phyloP scores from a whole-genome alignment of 2,888 invertebrate species.

The Tortrix viridana region DNA sequence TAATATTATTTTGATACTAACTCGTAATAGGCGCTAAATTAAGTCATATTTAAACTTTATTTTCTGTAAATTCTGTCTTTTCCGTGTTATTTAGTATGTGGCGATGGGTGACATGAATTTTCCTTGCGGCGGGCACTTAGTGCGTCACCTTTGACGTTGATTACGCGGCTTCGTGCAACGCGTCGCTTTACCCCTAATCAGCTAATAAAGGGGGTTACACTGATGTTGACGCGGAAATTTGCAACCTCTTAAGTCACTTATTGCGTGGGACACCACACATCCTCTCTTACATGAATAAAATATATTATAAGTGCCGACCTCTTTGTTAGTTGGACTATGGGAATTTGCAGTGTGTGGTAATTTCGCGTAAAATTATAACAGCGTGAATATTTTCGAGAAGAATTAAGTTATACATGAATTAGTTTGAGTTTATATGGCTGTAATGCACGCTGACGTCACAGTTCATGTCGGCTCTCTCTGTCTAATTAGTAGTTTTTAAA shows the following conservation, averaged over 20 bases:
- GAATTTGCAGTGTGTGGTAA: constrained; percentile 3
- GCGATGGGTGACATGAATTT: not conserved
- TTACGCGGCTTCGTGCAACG: constrained; percentile 20
- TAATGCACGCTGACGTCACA: no score
- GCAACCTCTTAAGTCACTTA: constrained; percentile 9
- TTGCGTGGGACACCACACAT: constrained; percentile 1
- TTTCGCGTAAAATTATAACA: not conserved
- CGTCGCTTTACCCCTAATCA: constrained; percentile 1
- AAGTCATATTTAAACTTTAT: not conserved
- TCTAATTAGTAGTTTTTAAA: no score
- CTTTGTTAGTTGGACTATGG: constrained; percentile 8
- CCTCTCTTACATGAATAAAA: constrained; percentile 18
- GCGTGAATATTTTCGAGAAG: not conserved
- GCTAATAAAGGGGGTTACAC: not conserved
- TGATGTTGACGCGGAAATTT: constrained; percentile 22
- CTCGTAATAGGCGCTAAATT: no score
- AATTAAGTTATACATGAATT: no score
- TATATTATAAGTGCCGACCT: constrained; percentile 1
- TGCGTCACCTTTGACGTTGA: constrained; percentile 39
- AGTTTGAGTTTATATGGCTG: no score
- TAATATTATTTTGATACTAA: no score
- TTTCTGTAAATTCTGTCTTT: not conserved
- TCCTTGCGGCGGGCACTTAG: constrained; percentile 29
- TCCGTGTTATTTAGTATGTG: not conserved
- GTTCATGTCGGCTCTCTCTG: no score